Base-by-base conservation (phyloP, 2,888 invertebrate genomes). In the Diploptera punctata region DNA sequence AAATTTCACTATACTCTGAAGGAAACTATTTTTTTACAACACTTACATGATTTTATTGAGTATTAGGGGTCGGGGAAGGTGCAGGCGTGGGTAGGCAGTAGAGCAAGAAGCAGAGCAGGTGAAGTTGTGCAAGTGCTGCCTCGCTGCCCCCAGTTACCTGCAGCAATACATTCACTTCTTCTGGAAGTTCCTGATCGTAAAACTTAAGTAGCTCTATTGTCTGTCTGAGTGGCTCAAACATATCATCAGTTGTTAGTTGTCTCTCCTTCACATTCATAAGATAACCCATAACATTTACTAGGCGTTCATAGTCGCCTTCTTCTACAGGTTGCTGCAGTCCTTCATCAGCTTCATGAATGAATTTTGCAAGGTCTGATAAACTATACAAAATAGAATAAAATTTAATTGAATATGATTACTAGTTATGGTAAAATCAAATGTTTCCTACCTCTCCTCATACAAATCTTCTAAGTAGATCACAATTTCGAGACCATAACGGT, bases 181-280 rank as follows among this genome's bases (percentile, higher is more conserved):
- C 98, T 0, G 98, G 95, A 80, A 98, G 93, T 81, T 98, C 98
- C 88, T 97, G 96, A 79, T 97, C 97, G 81, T 98, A 98, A 79
- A 93, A 94, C 82, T 96, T 96, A 1, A 98, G 84, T 5, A 98
- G 85, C 79, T 97, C 95, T 77, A 98, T 95, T 7, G 95, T 97
- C 82, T 97, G 95, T 77, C 94, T 93, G 70, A 98, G 86, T 0
- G 98, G 98, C 74, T 93, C 94, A 81, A 98, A 98, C 96, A 98
- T 97, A 78, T 94, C 95, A 81, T 98, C 98, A 0, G 97, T 97
- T 13, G 89, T 90, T 2, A 88, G 85, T 76, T 94, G 92, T 47
- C 97, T 87, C 79, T 98, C 98, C 83, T 97, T 97, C 0, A 98
- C 97, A 78, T 96, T 90, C 87, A 96, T 90, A 31, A 98, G 85